Base-by-base conservation (phyloP, 2,797 vertebrate genomes). In the Loriculus beryllinus region DNA sequence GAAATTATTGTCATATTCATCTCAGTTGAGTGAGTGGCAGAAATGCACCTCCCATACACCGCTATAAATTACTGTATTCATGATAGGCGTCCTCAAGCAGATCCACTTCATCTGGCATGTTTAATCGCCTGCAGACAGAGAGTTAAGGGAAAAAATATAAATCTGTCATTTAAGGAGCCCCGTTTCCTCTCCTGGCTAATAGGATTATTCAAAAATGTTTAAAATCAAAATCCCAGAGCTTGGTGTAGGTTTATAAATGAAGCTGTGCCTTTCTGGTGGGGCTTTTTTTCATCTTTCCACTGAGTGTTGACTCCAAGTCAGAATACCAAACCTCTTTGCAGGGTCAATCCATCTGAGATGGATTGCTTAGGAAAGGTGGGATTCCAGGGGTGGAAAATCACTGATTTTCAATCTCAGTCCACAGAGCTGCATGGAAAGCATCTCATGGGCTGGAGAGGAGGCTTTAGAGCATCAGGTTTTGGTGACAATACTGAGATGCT, bases 151-250 rank as follows among this genome's bases (percentile, higher is more conserved):
- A 68, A 82, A 56, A 75, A 9, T 45, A 69, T 49, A 54, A 90
- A 72, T 88, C 76, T 86, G 67, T 89, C 92, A 63, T 95, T 96
- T 96, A 86, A 96, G 83, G 67, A 95, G 80, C 42, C 54, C 81
- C 25, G 48, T 92, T 95, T 96, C 93, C 86, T 93, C 97, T 94
- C 92, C 71, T 92, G 75, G 39, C 43, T 98, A 97, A 98, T 94
- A 97, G 94, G 96, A 97, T 97, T 97, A 97, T 92, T 95, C 77
- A 71, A 84, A 97, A 96, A 72, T 43, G 23, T 84, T 96, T 93
- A 83, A 95, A 96, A 95, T 94, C 78, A 82, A 96, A 97, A 94
- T 91, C 86, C 76, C 59, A 86, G 82, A 96, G 92, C 93, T 88
- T 80, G 56, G 80, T 95, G 93, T 48, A 95, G 95, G 83, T 83